These are phyloP conservation scores for Camelus bactrianus DNA, from an alignment of 2,113 vertebrate species.

Conservation along the genomic window DNA sequence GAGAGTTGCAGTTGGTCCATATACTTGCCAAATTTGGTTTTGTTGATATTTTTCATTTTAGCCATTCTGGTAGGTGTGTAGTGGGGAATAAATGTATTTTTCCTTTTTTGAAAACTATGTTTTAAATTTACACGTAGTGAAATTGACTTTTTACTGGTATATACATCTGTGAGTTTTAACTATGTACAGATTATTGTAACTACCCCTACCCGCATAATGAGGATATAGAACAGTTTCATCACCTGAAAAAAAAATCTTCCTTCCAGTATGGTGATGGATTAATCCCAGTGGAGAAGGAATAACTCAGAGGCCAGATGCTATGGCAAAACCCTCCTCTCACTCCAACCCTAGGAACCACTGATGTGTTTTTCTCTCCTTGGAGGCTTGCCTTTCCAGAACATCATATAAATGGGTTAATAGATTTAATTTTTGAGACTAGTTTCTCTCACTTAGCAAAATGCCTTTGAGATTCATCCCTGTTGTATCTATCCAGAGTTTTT, in stretches of 20 bases:
- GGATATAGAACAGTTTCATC: neutral
- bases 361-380: neutral
- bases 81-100: neutral
- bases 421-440: neutral
- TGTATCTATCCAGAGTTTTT: neutral
- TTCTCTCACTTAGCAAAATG: neutral
- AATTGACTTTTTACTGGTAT: neutral
- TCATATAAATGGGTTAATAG: neutral
- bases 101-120: neutral
- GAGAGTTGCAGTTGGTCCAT: neutral
- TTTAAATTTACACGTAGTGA: neutral
- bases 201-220: neutral
- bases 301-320: no score
- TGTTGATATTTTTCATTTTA: neutral
- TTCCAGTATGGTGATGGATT: neutral
- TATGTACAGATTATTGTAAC: neutral
- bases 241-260: neutral
- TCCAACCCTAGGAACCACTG: neutral
- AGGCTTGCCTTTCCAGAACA: neutral
- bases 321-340: neutral
- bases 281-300: no score
- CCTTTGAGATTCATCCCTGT: neutral
- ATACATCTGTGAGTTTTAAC: neutral
- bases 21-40: neutral
- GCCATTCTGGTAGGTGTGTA: neutral